Percentiles rank a stretch among this genome's conserved stretches.
Evolutionary conservation across 2,888 invertebrate genomes (phyloP).

Genomic region (Pristionchus entomophagus): DNA sequence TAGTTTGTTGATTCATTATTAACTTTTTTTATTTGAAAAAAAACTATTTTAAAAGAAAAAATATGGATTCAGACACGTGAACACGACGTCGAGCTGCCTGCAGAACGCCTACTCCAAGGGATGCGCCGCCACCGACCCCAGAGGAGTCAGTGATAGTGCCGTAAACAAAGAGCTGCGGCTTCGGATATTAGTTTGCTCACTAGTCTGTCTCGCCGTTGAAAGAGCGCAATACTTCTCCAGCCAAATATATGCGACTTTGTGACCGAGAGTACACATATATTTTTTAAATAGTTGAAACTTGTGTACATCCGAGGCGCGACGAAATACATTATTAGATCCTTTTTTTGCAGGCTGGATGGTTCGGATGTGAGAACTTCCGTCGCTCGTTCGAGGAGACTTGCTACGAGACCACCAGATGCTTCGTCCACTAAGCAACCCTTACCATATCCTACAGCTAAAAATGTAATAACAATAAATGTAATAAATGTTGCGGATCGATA

Average conservation of each 20-base stretch:
- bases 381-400: constrained; percentile 63
- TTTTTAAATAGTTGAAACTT: too few relatives aligned
- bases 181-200: too few relatives aligned
- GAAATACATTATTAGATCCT: too few relatives aligned
- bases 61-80: constrained; percentile 53
- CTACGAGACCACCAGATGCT: constrained; percentile 48
- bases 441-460: background rate
- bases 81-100: constrained; percentile 55
- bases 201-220: too few relatives aligned
- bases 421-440: constrained; percentile 22
- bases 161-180: too few relatives aligned
- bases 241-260: too few relatives aligned
- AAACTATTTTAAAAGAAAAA: background rate
- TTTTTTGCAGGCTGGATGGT: constrained; percentile 61
- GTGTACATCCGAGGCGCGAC: too few relatives aligned
- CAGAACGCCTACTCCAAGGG: constrained; percentile 55
- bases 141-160: constrained; percentile 37
- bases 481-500: too few relatives aligned
- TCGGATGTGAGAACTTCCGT: constrained; percentile 66
- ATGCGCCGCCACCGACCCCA: constrained; percentile 50
- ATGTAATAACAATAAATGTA: constrained; percentile 26
- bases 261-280: too few relatives aligned
- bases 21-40: background rate
- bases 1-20: background rate
- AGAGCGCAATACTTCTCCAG: background rate